Evolutionary conservation across 2,888 invertebrate species (phyloP), one percentile per base, ranked within the genome.

Genomic region (Coleophora flavipennella): DNA sequence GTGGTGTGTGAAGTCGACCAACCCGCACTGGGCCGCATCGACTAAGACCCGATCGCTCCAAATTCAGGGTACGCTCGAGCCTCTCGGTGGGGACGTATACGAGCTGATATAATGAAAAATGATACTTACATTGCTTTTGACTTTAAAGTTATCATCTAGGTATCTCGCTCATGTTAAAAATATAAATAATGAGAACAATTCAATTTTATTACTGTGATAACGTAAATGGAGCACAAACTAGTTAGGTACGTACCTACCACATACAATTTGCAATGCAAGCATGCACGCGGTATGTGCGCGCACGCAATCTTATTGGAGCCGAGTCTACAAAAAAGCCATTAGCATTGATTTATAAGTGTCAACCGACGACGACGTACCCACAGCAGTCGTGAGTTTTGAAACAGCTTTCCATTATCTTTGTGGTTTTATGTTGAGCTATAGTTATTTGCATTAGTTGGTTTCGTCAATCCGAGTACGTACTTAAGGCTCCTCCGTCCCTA

Each of bases 211-310:
- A 62, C 59, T 60, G 62, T 71, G 79, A 81, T 80, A 79, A 75
- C 66, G 69, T 71, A 77, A 80, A 77, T 81, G 61, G 80, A 80
- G 77, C 81, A 75, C 69, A 54, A 78, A 74, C 67, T 67, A 68
- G 20, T 20, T 20, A 20, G n/a, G n/a, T n/a, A n/a, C n/a, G n/a
- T n/a, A n/a, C n/a, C 20, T 69, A 70, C 68, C 58, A 68, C 70
- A 71, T 72, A 64, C 65, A 71, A 72, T 67, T 63, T 61, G 67
- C 67, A 62, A 62, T 62, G 63, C 57, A 58, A 57, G 54, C 52
- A 48, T 57, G 57, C 53, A 51, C 48, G 57, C 48, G 59, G 70
- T 63, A 70, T 74, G 78, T 71, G 74, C 67, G 73, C 67, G 56
- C 67, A 67, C 73, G 80, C 81, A 77, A 77, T 67, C 65, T 63